Base-by-base conservation (phyloP, 2,888 invertebrate species). In the Phaonia tiefii region DNA sequence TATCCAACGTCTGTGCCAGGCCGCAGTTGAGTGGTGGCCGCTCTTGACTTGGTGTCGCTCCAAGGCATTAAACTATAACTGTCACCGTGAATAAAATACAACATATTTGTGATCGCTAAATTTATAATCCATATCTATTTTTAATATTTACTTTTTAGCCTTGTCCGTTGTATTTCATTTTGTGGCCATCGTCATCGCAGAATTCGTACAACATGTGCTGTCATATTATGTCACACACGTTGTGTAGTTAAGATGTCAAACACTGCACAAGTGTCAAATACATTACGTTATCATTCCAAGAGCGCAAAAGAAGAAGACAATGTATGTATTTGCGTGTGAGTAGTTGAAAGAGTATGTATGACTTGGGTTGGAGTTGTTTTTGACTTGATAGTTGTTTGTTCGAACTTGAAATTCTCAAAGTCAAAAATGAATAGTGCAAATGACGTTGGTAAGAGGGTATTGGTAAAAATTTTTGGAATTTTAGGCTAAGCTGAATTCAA, bases 51-150 rank as follows among this genome's bases (percentile, higher is more conserved):
- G 70, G 60, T 65, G 42, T 73, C 69, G 80, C 76, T 73, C 63
- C 63, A 49, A 80, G 80, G 80, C 80, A 73, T 73, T 58, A 73
- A 76, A 75, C 67, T 63, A 80, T 80, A 80, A 80, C 73, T 80
- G 80, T 76, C 80, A 76, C 69, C 70, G 80, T 73, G n/a, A n/a
- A n/a, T n/a, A n/a, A n/a, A n/a, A 76, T 76, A 69, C 76, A 73
- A 76, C 80, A 80, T 76, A 73, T 65, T 56, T 73, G 31, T 8
- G 76, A 69, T 74, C 69, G 76, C 73, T 22, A 73, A 73, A 76
- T 76, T 76, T 76, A 73, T 80, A 76, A 76, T 76, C 72, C 72
- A 73, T 80, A 76, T 60, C 73, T 31, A 75, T 76, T 80, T 69
- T n/a, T n/a, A n/a, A 15, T 15, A 20, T 49, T 15, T 15, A 15